Evolutionary conservation across 30 jellyfish, hydroid and myxozoan genomes (phyloP).

Genomic region (Pseudorhiza aurosa): DNA sequence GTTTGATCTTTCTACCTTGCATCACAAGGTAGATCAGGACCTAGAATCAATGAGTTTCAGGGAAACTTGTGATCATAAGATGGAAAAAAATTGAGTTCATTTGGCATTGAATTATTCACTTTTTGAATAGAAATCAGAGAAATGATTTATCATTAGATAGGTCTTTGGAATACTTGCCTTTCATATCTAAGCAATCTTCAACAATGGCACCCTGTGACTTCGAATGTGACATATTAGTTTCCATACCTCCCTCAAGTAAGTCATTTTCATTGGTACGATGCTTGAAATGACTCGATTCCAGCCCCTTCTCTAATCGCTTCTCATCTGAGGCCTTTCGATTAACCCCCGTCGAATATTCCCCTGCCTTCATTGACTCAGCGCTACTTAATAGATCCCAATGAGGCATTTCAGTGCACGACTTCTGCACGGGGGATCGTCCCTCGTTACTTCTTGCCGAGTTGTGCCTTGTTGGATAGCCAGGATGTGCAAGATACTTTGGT

Average conservation of each 20-base stretch:
- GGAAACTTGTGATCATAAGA: too few relatives aligned
- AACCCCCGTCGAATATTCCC: slow-evolving; percentile 42
- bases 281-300: slow-evolving; percentile 5
- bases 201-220: slow-evolving; percentile 9
- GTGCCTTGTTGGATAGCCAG: slow-evolving; percentile 97
- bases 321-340: slow-evolving; percentile 29
- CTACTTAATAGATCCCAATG: slow-evolving; percentile 29
- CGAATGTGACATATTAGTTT: background rate
- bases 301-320: slow-evolving; percentile 39
- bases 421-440: slow-evolving; percentile 96
- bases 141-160: too few relatives aligned
- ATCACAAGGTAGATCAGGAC: too few relatives aligned
- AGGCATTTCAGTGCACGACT: slow-evolving; percentile 56
- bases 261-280: slow-evolving; percentile 23
- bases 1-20: too few relatives aligned
- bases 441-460: slow-evolving; percentile 97
- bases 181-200: slow-evolving; percentile 40
- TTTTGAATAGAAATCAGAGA: too few relatives aligned
- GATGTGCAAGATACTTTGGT: slow-evolving; percentile 67
- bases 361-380: slow-evolving; percentile 44
- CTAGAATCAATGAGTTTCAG: too few relatives aligned
- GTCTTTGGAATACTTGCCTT: too few relatives aligned
- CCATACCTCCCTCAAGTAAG: background rate
- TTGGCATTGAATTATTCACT: too few relatives aligned
- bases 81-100: too few relatives aligned